Evolutionary conservation across 2,797 vertebrate genomes (phyloP), one percentile per base, ranked within the genome.

Genomic region (Tokudaia muenninki): DNA sequence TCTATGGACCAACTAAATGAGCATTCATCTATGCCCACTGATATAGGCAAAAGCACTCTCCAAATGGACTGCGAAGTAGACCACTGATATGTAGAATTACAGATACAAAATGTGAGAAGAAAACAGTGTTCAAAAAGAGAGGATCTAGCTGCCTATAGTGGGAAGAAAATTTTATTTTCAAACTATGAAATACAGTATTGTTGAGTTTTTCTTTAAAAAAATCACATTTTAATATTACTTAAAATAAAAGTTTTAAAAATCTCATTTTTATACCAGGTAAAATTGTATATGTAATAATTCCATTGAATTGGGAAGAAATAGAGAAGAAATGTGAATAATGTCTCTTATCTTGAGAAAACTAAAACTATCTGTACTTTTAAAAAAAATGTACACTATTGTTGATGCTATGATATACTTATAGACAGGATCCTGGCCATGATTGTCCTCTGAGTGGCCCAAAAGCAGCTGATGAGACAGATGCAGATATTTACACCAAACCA

Each of bases 311-410:
- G 52, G 55, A 90, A 94, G 47, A 79, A 90, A 79, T 55, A 80
- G 19, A 91, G 22, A 90, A 47, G n/a, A 87, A 92, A 90, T 72
- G 7, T 75, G 52, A 92, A 84, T 72, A 95, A 34, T 57, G n/a
- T 57, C 44, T 86, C 19, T 88, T 90, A 87, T 12, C 44, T n/a
- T 95, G 89, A 94, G 47, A 94, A 94, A 96, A 92, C 0, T 74
- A 77, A 95, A n/a, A 3, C 29, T 84, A 7, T 57, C 10, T 67
- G 7, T 55, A 90, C 19, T 74, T 91, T 16, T 17, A 9, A 92
- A 80, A 91, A 70, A n/a, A 17, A n/a, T 7, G 6, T 8, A 17
- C 65, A 70, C 0, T 70, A n/a, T 70, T 70, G n/a, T 34, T 70
- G 31, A n/a, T 70, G 14, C 14, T 70, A 70, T n/a, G 14, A n/a